Evolutionary conservation across 2,888 invertebrate genomes (phyloP), one percentile per base, ranked within the genome.

Genomic region (Autographa gamma): DNA sequence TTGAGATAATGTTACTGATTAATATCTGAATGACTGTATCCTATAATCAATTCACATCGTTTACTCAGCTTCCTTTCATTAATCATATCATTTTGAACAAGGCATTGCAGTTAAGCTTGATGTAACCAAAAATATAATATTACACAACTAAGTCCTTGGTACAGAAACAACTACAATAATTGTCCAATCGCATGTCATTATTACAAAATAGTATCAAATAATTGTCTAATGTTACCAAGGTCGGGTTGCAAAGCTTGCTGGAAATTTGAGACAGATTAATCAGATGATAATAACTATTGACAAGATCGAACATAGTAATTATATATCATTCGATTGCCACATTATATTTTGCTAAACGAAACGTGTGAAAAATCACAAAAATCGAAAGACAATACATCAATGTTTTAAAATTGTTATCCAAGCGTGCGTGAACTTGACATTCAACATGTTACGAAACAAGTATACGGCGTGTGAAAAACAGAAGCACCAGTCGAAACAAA

Each of bases 391-490:
- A 63, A 80, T 77, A 52, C 54, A 78, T 81, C 62, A 81, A 77
- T 73, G 60, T 69, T 69, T 11, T 52, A 72, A 68, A 69, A 66
- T 78, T 73, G 73, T 82, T 66, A 65, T 54, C 61, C 61, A 32
- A 69, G 71, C 73, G 73, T 63, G 79, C 83, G 73, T 87, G 84
- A 85, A 88, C 87, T 87, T 88, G 88, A 84, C 88, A 87, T 87
- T 87, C 82, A 80, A 63, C 71, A 25, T 52, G 74, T 86, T 84
- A 81, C 78, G 71, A 83, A 74, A 75, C 60, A 67, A 16, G 65
- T 63, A 63, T 54, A 63, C 25, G 62, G 67, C 63, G 60, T 32
- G 63, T 38, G 19, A 68, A 3, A 14, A n/a, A 9, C 59, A 80
- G 63, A 80, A 80, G 41, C 9, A 0, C 32, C 18, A 56, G 8